Evolutionary conservation across 2,113 vertebrate genomes (phyloP).

Genomic region (Corydoras maculifer): DNA sequence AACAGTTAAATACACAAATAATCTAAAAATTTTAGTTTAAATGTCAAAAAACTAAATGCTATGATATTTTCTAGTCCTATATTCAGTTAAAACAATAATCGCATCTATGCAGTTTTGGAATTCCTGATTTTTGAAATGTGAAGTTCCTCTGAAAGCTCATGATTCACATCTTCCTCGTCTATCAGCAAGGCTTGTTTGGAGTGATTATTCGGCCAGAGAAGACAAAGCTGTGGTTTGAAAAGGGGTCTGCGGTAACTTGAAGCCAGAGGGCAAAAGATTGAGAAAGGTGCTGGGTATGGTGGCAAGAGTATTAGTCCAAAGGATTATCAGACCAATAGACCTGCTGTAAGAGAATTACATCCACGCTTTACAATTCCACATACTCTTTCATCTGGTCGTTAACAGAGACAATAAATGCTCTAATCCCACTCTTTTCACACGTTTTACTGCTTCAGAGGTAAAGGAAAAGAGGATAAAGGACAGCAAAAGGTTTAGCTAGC

Average conservation of each 20-base stretch:
- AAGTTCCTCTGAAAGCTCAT: background rate
- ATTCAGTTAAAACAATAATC: background rate
- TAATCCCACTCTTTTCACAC: conserved; percentile 57
- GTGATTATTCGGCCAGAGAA: conserved; percentile 26
- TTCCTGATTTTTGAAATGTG: conserved; percentile 5
- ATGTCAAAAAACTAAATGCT: no score
- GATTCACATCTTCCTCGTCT: conserved; percentile 1
- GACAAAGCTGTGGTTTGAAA: conserved; percentile 56
- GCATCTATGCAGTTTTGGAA: background rate
- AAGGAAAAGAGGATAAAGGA: conserved; percentile 12
- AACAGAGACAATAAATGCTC: conserved; percentile 68
- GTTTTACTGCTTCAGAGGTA: conserved; percentile 36
- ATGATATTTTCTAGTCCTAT: no score
- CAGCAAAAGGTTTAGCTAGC: conserved; percentile 24
- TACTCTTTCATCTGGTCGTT: conserved; percentile 68
- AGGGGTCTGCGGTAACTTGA: conserved; percentile 57
- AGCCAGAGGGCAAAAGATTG: conserved; percentile 40
- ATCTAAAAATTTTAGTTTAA: no score
- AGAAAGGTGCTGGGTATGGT: conserved; percentile 41
- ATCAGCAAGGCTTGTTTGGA: conserved; percentile 52
- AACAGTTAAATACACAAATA: conserved; percentile 30
- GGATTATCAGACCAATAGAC: conserved; percentile 68
- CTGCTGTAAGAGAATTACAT: conserved; percentile 72
- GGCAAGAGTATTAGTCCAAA: conserved; percentile 58
- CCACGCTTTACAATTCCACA: conserved; percentile 67